These are phyloP conservation scores for Kryptolebias ocellatus DNA, from an alignment of 2,797 vertebrate genomes.

Conservation along the genomic window DNA sequence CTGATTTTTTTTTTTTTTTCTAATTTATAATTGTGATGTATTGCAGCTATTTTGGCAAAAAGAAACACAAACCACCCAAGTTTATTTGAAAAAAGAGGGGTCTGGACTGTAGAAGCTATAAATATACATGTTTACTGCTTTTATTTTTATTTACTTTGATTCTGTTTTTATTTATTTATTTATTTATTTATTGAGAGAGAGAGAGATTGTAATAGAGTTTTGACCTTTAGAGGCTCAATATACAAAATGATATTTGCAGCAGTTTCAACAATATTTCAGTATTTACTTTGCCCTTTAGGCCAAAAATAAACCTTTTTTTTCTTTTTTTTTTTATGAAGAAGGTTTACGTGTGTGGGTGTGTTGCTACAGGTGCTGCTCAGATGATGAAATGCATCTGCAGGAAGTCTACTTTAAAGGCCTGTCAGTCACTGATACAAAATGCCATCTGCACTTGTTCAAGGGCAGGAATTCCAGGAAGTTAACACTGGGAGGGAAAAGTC, in stretches of 20 bases:
- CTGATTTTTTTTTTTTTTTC: no score
- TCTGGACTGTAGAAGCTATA: no score
- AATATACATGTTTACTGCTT: not conserved
- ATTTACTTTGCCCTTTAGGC: not conserved
- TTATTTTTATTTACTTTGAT: not conserved
- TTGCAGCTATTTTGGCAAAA: no score
- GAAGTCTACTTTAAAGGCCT: not conserved
- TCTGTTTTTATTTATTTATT: not conserved
- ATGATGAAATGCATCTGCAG: not conserved
- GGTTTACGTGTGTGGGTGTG: slow-evolving; percentile 4
- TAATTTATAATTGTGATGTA: no score
- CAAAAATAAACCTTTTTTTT: not conserved
- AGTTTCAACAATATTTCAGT: slow-evolving; percentile 1
- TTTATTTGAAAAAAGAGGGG: no score
- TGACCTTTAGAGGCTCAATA: not conserved
- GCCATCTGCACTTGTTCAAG: not conserved
- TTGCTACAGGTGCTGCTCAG: slow-evolving; percentile 11
- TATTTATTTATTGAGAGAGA: no score
- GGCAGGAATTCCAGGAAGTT: slow-evolving; percentile 3
- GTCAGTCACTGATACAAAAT: slow-evolving; percentile 8
- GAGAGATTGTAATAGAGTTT: not conserved
- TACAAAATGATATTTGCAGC: not conserved
- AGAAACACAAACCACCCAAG: no score
- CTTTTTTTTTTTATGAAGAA: not conserved
- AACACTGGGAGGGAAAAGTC: not conserved